phyloP scores from a whole-genome alignment of 1,140 invertebrate genomes.

The Hydropsyche tenuis region DNA sequence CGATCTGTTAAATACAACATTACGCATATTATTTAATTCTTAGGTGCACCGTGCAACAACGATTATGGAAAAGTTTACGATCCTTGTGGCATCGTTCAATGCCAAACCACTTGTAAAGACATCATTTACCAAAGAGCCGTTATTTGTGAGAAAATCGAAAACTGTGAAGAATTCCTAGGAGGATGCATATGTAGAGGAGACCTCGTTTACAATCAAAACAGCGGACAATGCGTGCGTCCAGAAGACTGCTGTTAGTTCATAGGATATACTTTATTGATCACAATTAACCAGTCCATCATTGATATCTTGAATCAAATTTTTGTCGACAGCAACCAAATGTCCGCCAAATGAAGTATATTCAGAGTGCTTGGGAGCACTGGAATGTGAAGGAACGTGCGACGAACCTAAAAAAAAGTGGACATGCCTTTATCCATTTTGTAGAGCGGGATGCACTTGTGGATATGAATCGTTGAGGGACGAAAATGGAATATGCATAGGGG shows the following conservation, averaged over 20 bases:
- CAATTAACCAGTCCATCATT: too few species aligned
- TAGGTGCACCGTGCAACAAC: slow-evolving; percentile 6
- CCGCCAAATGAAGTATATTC: neutral
- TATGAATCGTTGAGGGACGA: neutral
- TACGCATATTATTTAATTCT: neutral
- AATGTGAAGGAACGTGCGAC: neutral
- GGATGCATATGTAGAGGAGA: neutral
- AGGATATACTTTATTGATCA: neutral
- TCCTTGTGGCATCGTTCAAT: neutral
- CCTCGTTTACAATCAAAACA: neutral
- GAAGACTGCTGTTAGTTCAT: slow-evolving; percentile 12
- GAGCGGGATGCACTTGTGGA: neutral
- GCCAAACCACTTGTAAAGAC: slow-evolving; percentile 18
- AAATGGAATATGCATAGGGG: slow-evolving; percentile 18
- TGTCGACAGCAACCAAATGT: neutral
- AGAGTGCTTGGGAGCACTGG: neutral
- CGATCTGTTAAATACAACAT: too few species aligned
- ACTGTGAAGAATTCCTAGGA: neutral
- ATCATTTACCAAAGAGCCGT: neutral
- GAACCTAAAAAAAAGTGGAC: neutral
- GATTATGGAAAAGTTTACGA: slow-evolving; percentile 4
- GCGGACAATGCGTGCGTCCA: neutral
- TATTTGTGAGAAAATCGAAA: too few species aligned
- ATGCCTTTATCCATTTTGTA: neutral
- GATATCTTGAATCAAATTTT: too few species aligned